Percentiles rank a stretch among this genome's conserved stretches.
Evolutionary conservation across 2,113 vertebrate genomes (phyloP).

Genomic region (Tragelaphus imberbis): DNA sequence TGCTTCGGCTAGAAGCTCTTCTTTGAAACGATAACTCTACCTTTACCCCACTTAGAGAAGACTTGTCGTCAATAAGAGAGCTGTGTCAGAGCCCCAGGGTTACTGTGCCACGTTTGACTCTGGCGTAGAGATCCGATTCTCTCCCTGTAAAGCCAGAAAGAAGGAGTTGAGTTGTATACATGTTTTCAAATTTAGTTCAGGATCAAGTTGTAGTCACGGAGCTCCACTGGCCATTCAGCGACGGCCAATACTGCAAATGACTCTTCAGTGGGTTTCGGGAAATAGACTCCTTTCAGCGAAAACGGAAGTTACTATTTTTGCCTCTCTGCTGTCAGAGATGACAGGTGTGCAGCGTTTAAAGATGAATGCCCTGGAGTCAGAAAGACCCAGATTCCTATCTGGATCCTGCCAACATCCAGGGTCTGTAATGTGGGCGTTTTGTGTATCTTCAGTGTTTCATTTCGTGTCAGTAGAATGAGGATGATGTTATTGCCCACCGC

Average conservation of each 20-base stretch:
- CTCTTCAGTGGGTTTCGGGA: constrained; percentile 11
- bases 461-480: background rate
- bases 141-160: background rate
- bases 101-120: background rate
- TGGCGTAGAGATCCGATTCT: background rate
- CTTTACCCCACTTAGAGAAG: constrained; percentile 31
- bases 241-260: background rate
- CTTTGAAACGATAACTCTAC: background rate
- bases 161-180: background rate
- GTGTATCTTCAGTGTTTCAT: background rate
- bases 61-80: background rate
- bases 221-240: constrained; percentile 3
- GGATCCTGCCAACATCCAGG: background rate
- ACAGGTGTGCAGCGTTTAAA: constrained; percentile 19
- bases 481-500: background rate
- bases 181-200: constrained; percentile 48
- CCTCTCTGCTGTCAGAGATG: constrained; percentile 44
- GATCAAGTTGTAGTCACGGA: background rate
- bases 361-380: constrained; percentile 19
- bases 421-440: background rate
- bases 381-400: constrained; percentile 38
- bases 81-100: background rate
- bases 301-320: constrained; percentile 43
- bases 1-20: background rate
- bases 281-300: background rate